Evolutionary conservation across 1,140 invertebrate species (phyloP).

Genomic region (Ooceraea biroi): DNA sequence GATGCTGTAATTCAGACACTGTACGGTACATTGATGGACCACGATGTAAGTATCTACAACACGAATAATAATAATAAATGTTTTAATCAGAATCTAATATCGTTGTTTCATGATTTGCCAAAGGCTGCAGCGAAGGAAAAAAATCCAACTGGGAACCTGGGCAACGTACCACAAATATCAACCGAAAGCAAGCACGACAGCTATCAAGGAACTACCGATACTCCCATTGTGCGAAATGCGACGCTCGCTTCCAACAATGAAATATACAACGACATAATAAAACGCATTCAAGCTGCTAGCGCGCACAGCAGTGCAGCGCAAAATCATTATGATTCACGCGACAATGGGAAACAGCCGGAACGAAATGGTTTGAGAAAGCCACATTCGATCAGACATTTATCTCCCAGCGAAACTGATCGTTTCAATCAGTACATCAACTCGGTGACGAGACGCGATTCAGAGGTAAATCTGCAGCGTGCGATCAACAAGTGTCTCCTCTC

Average conservation of each 20-base stretch:
- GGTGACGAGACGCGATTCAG: neutral
- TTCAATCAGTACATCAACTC: neutral
- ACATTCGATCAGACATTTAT: neutral
- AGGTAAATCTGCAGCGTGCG: neutral
- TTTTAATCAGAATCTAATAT: neutral
- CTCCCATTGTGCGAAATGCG: neutral
- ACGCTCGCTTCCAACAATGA: conserved; percentile 36
- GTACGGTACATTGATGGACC: neutral
- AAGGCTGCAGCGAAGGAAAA: neutral
- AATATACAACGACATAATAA: conserved; percentile 69
- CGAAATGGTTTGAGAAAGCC: conserved; percentile 6
- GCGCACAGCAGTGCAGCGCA: conserved; percentile 31
- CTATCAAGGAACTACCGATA: neutral
- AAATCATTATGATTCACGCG: conserved; percentile 4
- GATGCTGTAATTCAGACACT: neutral
- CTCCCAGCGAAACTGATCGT: neutral
- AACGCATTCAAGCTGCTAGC: conserved; percentile 66
- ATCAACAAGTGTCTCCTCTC: conserved; percentile 75
- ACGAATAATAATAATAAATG: neutral
- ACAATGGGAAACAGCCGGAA: conserved; percentile 22
- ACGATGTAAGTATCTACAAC: neutral
- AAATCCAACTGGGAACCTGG: neutral
- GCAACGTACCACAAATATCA: neutral
- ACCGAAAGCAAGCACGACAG: neutral
- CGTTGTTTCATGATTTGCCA: conserved; percentile 10